Evolutionary conservation across 2,888 invertebrate genomes (phyloP).

Genomic region (Mystacides longicornis): DNA sequence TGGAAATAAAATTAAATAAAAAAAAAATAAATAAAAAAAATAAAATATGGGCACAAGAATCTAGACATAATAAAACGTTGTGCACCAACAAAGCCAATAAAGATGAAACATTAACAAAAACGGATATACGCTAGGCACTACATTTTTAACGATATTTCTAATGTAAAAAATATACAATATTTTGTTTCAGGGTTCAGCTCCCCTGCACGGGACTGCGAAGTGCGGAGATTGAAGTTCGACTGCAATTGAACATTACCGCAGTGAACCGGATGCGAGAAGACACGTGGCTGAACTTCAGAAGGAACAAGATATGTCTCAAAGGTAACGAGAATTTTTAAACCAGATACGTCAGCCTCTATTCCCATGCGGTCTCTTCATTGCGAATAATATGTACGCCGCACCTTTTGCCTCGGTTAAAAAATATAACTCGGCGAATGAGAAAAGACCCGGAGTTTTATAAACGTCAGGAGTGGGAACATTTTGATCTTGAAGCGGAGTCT

Average conservation of each 20-base stretch:
- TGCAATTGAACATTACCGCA: slow-evolving; percentile 74
- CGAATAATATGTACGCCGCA: no score
- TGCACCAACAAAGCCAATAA: no score
- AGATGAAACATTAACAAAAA: no score
- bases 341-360: not conserved
- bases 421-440: no score
- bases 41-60: no score
- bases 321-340: slow-evolving; percentile 41
- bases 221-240: slow-evolving; percentile 73
- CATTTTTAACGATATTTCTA: no score
- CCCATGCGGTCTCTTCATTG: not conserved
- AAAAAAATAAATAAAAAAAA: no score
- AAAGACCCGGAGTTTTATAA: not conserved
- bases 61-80: no score
- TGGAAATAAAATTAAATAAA: no score
- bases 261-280: slow-evolving; percentile 63
- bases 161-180: no score
- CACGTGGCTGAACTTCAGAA: slow-evolving; percentile 66
- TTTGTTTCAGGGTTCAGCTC: slow-evolving; percentile 56
- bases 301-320: slow-evolving; percentile 83
- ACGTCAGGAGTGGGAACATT: not conserved
- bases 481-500: not conserved
- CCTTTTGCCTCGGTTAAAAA: no score
- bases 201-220: slow-evolving; percentile 77
- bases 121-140: no score